phyloP scores from a whole-genome alignment of 1,140 invertebrate genomes.

The Bathynomus jamesi region DNA sequence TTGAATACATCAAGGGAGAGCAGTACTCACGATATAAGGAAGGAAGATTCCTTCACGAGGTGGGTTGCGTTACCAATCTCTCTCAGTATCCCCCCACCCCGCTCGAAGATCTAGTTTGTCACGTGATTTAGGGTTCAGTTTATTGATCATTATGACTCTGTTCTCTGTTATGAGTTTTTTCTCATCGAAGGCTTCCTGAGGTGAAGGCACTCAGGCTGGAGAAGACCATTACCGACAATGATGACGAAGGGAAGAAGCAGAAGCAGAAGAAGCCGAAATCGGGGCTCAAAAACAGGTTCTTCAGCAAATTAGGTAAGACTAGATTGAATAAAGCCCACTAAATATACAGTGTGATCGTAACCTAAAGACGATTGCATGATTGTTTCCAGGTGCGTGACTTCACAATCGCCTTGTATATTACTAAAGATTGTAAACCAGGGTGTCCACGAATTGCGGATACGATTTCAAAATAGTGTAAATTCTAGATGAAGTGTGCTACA shows the following conservation, averaged over 20 bases:
- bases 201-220: conserved; percentile 31
- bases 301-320: conserved; percentile 23
- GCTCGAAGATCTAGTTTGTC: no score
- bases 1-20: background rate
- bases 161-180: background rate
- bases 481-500: no score
- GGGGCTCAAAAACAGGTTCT: conserved; percentile 28
- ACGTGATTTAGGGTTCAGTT: no score
- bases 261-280: conserved; percentile 23
- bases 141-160: no score
- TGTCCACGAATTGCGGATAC: no score
- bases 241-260: conserved; percentile 22
- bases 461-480: no score
- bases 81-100: no score
- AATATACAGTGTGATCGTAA: background rate
- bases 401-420: no score
- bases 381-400: no score
- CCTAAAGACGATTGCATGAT: no score
- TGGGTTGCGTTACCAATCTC: no score
- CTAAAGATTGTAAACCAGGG: no score
- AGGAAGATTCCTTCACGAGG: background rate
- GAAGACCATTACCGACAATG: conserved; percentile 17
- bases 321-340: background rate
- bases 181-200: conserved; percentile 21
- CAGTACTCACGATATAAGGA: background rate